Base-by-base conservation (phyloP, 2,113 vertebrate species). In the Rhodinocichla rosea region DNA sequence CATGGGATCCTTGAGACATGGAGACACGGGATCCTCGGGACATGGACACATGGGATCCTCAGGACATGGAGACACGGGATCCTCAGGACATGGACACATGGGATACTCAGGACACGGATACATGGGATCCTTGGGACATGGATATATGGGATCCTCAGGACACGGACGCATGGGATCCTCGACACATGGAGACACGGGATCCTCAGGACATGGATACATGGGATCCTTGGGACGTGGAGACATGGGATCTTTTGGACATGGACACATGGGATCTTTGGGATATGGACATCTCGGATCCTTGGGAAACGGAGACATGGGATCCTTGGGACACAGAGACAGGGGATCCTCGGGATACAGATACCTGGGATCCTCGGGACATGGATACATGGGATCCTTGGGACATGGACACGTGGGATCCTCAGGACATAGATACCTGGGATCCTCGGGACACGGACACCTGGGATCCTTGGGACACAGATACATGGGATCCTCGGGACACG, bases 391-490 rank as follows among this genome's bases (percentile, higher is more conserved):
- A 17, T 26, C 4, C 7, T 11, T 1, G 23, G 17, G 32, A 21
- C 3, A 30, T 0, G 1, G 9, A 26, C 0, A 39, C 2, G 3
- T 7, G 18, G 30, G 10, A 4, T 26, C 3, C 6, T 5, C 0
- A 6, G 14, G 47, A n/a, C 10, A 47, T 1, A 4, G 8, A 30
- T 0, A 18, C 14, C 5, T 6, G 33, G 33, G 20, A 18, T 53
- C 20, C 15, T 7, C 0, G 32, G 19, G 60, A 18, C 3, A 53
- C 0, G 1, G 11, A 24, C 1, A 35, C 3, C 6, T 4, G 35
- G 22, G 17, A 13, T 40, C 13, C 22, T 27, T 0, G 2, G 56
- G 56, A 24, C 4, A 23, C 0, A 0, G 27, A 24, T 0, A 8
- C 5, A 4, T 6, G 23, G 15, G 52, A 53, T 30, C 52, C 16